phyloP scores from a whole-genome alignment of 2,888 invertebrate species.

The Elysia crispata region DNA sequence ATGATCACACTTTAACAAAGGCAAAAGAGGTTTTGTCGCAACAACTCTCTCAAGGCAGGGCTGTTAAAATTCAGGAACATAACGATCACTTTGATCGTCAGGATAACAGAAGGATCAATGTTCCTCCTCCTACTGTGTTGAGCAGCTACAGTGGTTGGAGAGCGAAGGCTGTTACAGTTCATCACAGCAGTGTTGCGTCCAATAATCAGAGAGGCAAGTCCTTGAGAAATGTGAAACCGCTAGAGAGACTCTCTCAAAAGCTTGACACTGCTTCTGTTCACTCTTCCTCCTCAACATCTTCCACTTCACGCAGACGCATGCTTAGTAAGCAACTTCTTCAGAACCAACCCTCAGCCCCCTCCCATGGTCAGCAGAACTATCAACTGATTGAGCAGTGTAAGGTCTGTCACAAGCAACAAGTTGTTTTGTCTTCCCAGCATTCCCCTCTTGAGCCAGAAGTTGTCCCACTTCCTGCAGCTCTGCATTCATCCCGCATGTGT shows the following conservation, averaged over 20 bases:
- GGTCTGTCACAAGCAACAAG: slow-evolving; percentile 22
- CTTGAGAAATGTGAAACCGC: neutral
- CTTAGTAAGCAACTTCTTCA: neutral
- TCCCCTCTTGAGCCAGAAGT: neutral
- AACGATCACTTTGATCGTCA: neutral
- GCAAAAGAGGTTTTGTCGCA: neutral
- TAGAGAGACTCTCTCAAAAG: neutral
- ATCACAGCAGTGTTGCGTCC: too few relatives aligned
- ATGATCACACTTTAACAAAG: too few relatives aligned
- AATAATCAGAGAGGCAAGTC: too few relatives aligned
- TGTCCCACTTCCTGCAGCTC: too few relatives aligned
- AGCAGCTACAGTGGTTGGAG: neutral
- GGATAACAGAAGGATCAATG: neutral
- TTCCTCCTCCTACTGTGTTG: neutral
- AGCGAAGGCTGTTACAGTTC: too few relatives aligned
- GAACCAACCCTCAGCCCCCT: neutral
- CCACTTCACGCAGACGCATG: neutral
- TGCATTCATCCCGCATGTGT: slow-evolving; percentile 19
- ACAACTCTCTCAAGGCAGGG: neutral
- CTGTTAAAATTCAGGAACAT: neutral
- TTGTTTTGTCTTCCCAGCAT: slow-evolving; percentile 29
- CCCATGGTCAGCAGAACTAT: neutral
- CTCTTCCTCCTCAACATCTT: neutral
- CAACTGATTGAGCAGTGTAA: slow-evolving; percentile 31
- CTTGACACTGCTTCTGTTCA: neutral